Evolutionary conservation across 2,888 invertebrate genomes (phyloP), one percentile per base, ranked within the genome.

Genomic region (Lasioglossum oenotherae): DNA sequence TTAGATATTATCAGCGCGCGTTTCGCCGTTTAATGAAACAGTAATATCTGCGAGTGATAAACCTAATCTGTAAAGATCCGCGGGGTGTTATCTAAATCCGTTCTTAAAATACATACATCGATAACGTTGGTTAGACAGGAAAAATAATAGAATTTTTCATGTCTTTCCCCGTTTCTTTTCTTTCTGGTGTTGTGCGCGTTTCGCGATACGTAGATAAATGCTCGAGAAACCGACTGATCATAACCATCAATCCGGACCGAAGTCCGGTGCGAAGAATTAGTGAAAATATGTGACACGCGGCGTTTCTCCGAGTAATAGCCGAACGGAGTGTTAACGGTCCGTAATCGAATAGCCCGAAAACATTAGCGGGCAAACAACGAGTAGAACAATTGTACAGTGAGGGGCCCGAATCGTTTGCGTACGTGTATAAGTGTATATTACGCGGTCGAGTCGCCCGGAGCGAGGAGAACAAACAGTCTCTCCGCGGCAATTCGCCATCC

Each of bases 401-500:
- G 19, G 27, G 53, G 5, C 27, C 27, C 41, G 53, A 69, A 41
- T 78, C 6, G 10, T 49, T 71, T 41, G 49, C 19, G 49, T 49
- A n/a, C 19, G 31, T 69, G 71, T 41, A 14, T 41, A n/a, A 67
- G 46, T 41, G 49, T 64, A n/a, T 41, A 23, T 16, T 49, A 53
- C 60, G 60, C 44, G 64, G 67, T 73, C 67, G 78, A 49, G 74
- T 78, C 35, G 82, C 60, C 27, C 27, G 53, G 74, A 73, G 60
- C 74, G 31, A 16, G n/a, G 77, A 19, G 77, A 35, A 78, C 84
- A 46, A 53, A 72, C 64, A 67, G 64, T 35, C 14, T 27, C 46
- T 77, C 35, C 53, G 46, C n/a, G 73, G 73, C 80, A 64, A 80
- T 85, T 80, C 77, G 80, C 76, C 79, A 71, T 86, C 67, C 49